phyloP scores from a whole-genome alignment of 1,140 invertebrate genomes.

The Pseudoatta argentina region DNA sequence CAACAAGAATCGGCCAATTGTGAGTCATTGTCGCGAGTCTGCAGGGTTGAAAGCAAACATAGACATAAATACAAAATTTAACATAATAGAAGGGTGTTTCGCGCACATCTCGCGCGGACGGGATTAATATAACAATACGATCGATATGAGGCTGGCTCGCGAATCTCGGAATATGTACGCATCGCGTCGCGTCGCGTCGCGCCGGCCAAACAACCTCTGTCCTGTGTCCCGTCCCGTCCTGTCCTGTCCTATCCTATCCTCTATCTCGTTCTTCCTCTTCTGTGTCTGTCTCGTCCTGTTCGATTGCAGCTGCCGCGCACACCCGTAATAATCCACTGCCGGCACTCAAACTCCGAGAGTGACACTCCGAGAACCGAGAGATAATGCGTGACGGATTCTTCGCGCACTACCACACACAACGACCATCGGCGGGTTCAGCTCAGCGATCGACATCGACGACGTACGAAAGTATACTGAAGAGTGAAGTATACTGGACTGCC shows the following conservation, averaged over 20 bases:
- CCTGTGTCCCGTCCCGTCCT: not conserved
- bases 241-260: not conserved
- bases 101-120: not conserved
- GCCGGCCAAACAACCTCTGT: slow-evolving; percentile 66
- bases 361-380: slow-evolving; percentile 54
- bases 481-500: slow-evolving; percentile 78
- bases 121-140: slow-evolving; percentile 48
- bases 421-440: not conserved
- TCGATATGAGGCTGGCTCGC: slow-evolving; percentile 67
- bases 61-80: not conserved
- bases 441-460: slow-evolving; percentile 36
- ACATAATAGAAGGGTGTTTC: not conserved
- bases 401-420: not conserved
- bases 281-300: not conserved
- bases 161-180: slow-evolving; percentile 50
- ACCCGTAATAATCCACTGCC: slow-evolving; percentile 67
- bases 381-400: not conserved
- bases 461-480: slow-evolving; percentile 81
- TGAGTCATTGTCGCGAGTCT: not conserved
- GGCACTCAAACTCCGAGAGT: slow-evolving; percentile 43
- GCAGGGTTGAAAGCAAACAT: not conserved
- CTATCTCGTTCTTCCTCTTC: slow-evolving; percentile 9
- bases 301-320: slow-evolving; percentile 50
- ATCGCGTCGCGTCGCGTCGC: not conserved
- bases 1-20: not conserved